phyloP scores from a whole-genome alignment of 1,140 invertebrate species.

The Ooceraea biroi region DNA sequence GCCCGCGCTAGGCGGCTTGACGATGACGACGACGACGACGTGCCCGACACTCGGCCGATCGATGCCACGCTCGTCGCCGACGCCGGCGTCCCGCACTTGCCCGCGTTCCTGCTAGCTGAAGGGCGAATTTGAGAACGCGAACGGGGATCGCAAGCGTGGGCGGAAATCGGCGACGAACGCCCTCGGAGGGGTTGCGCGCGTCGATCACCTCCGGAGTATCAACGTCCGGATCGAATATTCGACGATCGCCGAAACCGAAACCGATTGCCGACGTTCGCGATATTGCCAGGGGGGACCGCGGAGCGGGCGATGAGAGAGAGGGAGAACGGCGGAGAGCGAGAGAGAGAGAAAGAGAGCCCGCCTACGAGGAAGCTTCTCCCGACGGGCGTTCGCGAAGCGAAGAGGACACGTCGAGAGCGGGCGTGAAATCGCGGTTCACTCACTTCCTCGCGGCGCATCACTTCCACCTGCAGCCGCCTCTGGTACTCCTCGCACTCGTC shows the following conservation, averaged over 20 bases:
- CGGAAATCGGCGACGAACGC: neutral
- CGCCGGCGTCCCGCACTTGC: conserved; percentile 55
- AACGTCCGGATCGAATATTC: no score
- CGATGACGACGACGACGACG: conserved; percentile 75
- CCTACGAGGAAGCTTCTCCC: no score
- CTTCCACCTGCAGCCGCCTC: conserved; percentile 95
- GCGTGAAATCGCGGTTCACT: conserved; percentile 84
- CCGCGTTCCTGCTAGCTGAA: neutral
- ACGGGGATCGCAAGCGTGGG: no score
- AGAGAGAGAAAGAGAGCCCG: conserved; percentile 1
- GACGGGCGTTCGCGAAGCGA: no score
- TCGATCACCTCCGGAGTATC: no score
- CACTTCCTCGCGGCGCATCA: conserved; percentile 97
- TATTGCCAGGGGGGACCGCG: neutral
- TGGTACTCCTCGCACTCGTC: conserved; percentile 97
- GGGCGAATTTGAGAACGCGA: no score
- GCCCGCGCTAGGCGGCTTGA: conserved; percentile 72
- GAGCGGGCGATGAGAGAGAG: neutral
- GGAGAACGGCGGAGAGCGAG: neutral
- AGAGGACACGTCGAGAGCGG: conserved; percentile 18
- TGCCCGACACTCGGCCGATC: conserved; percentile 78
- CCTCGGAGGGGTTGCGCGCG: neutral
- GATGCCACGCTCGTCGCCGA: conserved; percentile 65
- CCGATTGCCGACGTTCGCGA: conserved; percentile 5
- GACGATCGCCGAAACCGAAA: conserved; percentile 39